Evolutionary conservation across 2,113 vertebrate species (phyloP), one percentile per base, ranked within the genome.

Genomic region (Tachuris rubrigastra): DNA sequence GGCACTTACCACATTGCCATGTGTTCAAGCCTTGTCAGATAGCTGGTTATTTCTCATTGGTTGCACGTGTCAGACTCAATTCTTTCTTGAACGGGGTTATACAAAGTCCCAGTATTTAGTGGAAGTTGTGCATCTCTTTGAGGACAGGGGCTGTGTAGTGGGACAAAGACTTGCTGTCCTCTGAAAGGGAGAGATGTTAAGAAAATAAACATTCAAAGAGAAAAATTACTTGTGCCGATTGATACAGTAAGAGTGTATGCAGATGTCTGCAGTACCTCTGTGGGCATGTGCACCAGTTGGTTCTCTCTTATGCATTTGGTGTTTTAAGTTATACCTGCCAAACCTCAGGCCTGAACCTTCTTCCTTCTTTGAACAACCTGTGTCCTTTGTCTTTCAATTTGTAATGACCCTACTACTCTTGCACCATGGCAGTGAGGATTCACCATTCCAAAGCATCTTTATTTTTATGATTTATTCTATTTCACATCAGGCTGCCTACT

Each of bases 21-120:
- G 28, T 62, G 33, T 5, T n/a, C 24, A 31, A 21, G 23, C 49
- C 33, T 46, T 10, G 27, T 35, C 22, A 67, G 30, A 17, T 4
- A 18, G 17, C 24, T 53, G 46, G 41, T 53, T 62, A 14, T 65
- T 77, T 88, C 76, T 73, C 11, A 0, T 1, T 14, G 52, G 7
- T 20, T 27, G 5, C 3, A 1, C 1, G 0, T 24, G 4, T 7
- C 79, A 90, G 44, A 33, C 37, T 16, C 17, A 30, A 5, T 37
- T 80, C 27, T 66, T 53, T 67, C 67, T 71, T 65, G 31, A 58
- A 16, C 17, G 31, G 25, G 12, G 24, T 35, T 68, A 3, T 52
- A 31, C 27, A 14, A 60, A 63, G 21, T 37, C 28, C n/a, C 10
- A 2, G 44, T n/a, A 5, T 8, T 63, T 44, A 44, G 17, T n/a